Conservation (phyloP, 2,888 invertebrate species). For the Leucophenga maculata region DNA sequence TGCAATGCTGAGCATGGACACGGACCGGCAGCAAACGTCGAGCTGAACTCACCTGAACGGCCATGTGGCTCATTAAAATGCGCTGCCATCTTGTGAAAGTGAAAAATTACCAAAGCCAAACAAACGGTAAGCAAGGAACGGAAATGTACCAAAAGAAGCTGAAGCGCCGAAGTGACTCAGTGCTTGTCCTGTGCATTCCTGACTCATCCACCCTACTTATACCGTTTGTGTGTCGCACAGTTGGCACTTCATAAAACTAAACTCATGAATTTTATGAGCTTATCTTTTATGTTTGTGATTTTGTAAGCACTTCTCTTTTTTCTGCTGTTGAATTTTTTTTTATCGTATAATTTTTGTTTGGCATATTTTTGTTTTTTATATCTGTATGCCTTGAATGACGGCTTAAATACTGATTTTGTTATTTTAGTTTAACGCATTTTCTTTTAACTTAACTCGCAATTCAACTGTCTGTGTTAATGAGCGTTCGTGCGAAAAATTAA, state of each 20-base stretch:
- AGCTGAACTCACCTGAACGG: background rate
- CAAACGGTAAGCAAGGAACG: slow-evolving; percentile 32
- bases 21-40: background rate
- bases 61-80: slow-evolving; percentile 58
- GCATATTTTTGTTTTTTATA: slow-evolving; percentile 17
- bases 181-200: background rate
- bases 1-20: background rate
- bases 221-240: slow-evolving; percentile 54
- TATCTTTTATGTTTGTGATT: slow-evolving; percentile 39
- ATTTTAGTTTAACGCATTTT: slow-evolving; percentile 24
- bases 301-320: background rate
- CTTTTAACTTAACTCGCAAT: background rate
- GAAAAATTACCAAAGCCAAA: slow-evolving; percentile 65
- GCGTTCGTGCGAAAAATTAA: slow-evolving; percentile 25
- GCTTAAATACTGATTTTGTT: slow-evolving; percentile 9
- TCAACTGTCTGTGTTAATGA: slow-evolving; percentile 13
- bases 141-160: slow-evolving; percentile 21
- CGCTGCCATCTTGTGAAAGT: slow-evolving; percentile 69
- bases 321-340: too few relatives aligned
- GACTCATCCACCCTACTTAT: background rate
- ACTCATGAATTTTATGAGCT: slow-evolving; percentile 71
- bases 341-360: slow-evolving; percentile 42
- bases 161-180: slow-evolving; percentile 14
- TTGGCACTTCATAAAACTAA: slow-evolving; percentile 72
- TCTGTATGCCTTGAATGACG: slow-evolving; percentile 26